phyloP scores from a whole-genome alignment of 2,113 vertebrate genomes.

The Austrofundulus limnaeus region DNA sequence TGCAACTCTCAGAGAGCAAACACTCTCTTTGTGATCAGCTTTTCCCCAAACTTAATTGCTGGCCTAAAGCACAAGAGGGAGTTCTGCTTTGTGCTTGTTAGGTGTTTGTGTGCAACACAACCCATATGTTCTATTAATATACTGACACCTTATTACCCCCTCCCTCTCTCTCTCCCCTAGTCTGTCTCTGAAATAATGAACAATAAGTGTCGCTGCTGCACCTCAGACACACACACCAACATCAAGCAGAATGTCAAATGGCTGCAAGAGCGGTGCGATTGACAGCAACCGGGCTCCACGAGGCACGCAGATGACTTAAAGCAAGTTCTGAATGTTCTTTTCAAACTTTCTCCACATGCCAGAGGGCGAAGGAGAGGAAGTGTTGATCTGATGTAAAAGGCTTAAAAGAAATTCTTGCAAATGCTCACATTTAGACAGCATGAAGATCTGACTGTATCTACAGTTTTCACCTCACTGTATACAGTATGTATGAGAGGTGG shows the following conservation, averaged over 20 bases:
- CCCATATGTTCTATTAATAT: conserved; percentile 74
- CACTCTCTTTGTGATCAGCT: conserved; percentile 45
- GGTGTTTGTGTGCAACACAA: conserved; percentile 73
- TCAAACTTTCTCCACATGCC: conserved; percentile 70
- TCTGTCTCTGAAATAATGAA: conserved; percentile 73
- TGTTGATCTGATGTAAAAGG: conserved; percentile 60
- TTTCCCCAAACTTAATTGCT: conserved; percentile 71
- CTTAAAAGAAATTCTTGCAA: conserved; percentile 65
- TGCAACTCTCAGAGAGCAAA: conserved; percentile 37
- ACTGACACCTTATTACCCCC: conserved; percentile 63
- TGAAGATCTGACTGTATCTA: conserved; percentile 43
- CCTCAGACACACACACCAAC: conserved; percentile 73
- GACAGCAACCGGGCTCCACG: conserved; percentile 67
- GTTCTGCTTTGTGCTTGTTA: conserved; percentile 67
- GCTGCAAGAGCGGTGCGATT: conserved; percentile 65
- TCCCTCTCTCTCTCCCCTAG: conserved; percentile 16
- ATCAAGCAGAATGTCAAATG: conserved; percentile 80
- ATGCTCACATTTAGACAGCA: conserved; percentile 41
- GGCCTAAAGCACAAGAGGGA: conserved; percentile 71
- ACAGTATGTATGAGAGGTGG: conserved; percentile 16
- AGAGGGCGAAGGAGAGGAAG: conserved; percentile 46
- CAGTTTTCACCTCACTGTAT: conserved; percentile 47
- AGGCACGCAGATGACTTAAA: conserved; percentile 71
- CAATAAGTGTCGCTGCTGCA: conserved; percentile 73
- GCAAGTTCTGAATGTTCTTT: conserved; percentile 72